phyloP scores from a whole-genome alignment of 2,888 invertebrate species.

The Nemoura dubitans region DNA sequence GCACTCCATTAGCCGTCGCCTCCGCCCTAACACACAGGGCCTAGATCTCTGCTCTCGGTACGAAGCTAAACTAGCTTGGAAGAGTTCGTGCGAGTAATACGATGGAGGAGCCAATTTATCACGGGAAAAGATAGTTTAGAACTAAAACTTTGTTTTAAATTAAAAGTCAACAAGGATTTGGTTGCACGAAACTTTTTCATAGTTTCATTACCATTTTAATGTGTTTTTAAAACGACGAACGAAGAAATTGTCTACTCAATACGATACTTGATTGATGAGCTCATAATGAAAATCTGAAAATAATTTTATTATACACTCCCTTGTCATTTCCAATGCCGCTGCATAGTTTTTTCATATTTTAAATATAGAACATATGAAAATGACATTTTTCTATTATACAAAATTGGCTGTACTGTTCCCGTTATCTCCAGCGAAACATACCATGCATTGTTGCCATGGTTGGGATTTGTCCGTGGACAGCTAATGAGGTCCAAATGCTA shows the following conservation, averaged over 20 bases:
- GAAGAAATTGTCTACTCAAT: neutral
- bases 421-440: neutral
- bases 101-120: neutral
- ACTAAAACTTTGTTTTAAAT: neutral
- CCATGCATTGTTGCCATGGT: neutral
- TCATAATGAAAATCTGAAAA: neutral
- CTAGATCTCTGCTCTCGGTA: neutral
- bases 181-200: neutral
- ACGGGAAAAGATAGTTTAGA: neutral
- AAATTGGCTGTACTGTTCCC: neutral
- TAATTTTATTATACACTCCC: neutral
- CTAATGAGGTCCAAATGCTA: neutral
- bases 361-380: neutral
- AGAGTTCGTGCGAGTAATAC: neutral
- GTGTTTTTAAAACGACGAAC: neutral
- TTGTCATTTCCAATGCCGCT: neutral
- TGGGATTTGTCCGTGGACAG: neutral
- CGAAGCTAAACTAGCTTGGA: neutral
- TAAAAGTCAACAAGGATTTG: constrained; percentile 12
- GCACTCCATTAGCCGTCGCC: constrained; percentile 12
- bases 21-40: neutral
- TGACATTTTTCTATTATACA: neutral
- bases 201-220: neutral
- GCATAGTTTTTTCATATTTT: neutral
- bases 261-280: constrained; percentile 12